A percentile compares a stretch with the other conserved stretches of the same genome.
phyloP scores from a whole-genome alignment of 2,888 invertebrate genomes.

The Micropterix aruncella region DNA sequence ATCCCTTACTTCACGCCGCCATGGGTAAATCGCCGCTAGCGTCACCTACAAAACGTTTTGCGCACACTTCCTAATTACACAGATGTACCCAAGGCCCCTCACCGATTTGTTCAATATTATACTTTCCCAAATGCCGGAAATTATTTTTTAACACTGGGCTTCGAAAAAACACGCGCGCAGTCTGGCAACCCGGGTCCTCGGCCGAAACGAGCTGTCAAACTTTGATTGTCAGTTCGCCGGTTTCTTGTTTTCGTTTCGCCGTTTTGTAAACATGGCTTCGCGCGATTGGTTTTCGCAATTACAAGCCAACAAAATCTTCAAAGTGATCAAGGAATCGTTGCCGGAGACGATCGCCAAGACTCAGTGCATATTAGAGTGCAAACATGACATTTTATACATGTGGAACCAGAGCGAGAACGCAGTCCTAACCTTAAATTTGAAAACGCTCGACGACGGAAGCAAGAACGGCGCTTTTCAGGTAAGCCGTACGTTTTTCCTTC shows the following conservation, averaged over 20 bases:
- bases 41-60: too few species aligned
- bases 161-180: not conserved
- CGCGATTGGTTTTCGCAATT: constrained; percentile 43
- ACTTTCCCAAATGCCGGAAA: too few species aligned
- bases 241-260: constrained; percentile 7
- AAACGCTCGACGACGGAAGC: constrained; percentile 28
- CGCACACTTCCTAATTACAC: too few species aligned
- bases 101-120: too few species aligned
- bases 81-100: too few species aligned
- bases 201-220: not conserved
- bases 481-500: constrained; percentile 9
- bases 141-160: too few species aligned
- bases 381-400: constrained; percentile 51
- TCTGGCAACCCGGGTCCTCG: too few species aligned
- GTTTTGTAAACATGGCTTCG: constrained; percentile 33
- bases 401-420: constrained; percentile 53
- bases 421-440: constrained; percentile 45
- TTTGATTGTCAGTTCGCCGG: not conserved
- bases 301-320: constrained; percentile 44
- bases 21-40: too few species aligned
- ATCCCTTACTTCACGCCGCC: too few species aligned
- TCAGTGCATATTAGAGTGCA: constrained; percentile 45
- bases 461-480: constrained; percentile 48
- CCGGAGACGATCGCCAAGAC: constrained; percentile 40
- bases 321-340: constrained; percentile 39